Evolutionary conservation across 53 echinoderm and acorn worm genomes (phyloP).

Genomic region (Pentamera pediparva): DNA sequence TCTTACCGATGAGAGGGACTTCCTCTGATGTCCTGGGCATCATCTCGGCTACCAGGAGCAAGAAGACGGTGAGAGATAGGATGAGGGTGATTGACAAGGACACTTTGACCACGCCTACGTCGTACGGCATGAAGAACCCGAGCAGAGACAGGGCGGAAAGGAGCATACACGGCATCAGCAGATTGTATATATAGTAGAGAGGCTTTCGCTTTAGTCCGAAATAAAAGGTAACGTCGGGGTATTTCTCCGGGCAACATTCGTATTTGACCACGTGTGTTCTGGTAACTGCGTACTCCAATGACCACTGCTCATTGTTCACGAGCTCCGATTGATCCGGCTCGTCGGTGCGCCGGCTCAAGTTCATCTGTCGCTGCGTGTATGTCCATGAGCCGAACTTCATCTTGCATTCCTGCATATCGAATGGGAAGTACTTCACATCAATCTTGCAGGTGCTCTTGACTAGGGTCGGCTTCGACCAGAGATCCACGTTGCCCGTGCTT

Average conservation of each 20-base stretch:
- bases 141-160: constrained; percentile 82
- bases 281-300: constrained; percentile 65
- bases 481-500: constrained; percentile 45
- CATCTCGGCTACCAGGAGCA: constrained; percentile 94
- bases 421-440: constrained; percentile 94
- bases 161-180: constrained; percentile 95
- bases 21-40: constrained; percentile 93
- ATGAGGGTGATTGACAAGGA: constrained; percentile 91
- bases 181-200: constrained; percentile 93
- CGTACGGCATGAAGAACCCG: constrained; percentile 99
- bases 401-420: constrained; percentile 87
- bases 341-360: constrained; percentile 45
- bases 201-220: constrained; percentile 89
- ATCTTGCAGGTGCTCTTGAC: constrained; percentile 93
- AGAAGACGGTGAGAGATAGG: constrained; percentile 85
- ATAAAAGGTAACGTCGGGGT: constrained; percentile 90
- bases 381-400: constrained; percentile 99
- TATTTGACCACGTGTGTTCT: constrained; percentile 64
- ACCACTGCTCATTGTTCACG: constrained; percentile 94
- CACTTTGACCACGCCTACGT: constrained; percentile 96
- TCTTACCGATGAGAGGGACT: constrained; percentile 89
- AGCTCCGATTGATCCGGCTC: constrained; percentile 57
- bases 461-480: constrained; percentile 95
- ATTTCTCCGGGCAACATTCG: constrained; percentile 76
- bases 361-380: constrained; percentile 88